phyloP scores from a whole-genome alignment of 2,113 vertebrate species.

The Pteropus alecto region DNA sequence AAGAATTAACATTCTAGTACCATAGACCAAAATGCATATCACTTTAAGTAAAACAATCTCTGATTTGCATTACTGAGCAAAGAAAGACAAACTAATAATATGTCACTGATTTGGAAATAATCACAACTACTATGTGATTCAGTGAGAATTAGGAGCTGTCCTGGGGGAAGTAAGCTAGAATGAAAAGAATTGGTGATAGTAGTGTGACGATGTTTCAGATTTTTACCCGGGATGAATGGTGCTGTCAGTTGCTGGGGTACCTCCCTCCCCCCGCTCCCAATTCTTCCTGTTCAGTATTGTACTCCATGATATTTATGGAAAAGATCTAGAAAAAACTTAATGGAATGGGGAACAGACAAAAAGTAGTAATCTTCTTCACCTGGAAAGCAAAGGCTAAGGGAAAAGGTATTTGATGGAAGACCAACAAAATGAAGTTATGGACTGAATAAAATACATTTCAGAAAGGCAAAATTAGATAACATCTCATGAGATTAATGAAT shows the following conservation, averaged over 20 bases:
- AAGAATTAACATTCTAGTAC: conserved; percentile 4
- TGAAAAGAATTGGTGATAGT: not conserved
- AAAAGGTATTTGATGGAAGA: not conserved
- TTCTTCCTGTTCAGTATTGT: too few species aligned
- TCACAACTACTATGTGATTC: conserved; percentile 1
- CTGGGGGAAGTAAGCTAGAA: not conserved
- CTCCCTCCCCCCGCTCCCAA: too few species aligned
- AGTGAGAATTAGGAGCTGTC: not conserved
- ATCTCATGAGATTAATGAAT: not conserved
- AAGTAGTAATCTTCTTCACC: not conserved
- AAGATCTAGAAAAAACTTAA: too few species aligned
- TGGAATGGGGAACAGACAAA: too few species aligned
- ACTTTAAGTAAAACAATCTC: conserved; percentile 24
- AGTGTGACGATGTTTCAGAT: not conserved
- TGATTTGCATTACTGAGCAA: conserved; percentile 30
- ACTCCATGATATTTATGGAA: too few species aligned
- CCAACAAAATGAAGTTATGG: not conserved
- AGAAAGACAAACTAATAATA: conserved; percentile 28
- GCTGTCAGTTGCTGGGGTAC: too few species aligned
- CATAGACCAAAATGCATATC: not conserved
- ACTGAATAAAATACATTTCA: not conserved
- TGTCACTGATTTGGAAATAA: conserved; percentile 12
- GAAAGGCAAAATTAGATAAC: not conserved
- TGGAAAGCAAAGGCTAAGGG: conserved; percentile 1
- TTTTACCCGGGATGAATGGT: not conserved